phyloP scores from a whole-genome alignment of 2,888 invertebrate genomes.

The Oscheius sp. region DNA sequence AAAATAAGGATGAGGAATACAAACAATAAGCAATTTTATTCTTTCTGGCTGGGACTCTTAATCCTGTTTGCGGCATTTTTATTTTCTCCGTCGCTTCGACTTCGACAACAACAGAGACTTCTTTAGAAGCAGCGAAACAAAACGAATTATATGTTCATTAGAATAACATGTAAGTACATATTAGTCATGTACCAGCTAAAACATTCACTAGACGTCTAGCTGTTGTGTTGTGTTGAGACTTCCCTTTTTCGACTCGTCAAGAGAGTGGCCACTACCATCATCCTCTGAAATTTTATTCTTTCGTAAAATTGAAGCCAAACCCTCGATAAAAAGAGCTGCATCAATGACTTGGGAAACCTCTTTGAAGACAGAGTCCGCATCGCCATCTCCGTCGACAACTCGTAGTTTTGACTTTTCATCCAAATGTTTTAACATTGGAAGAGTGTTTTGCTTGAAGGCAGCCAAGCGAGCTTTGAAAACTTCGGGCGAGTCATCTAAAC shows the following conservation, averaged over 20 bases:
- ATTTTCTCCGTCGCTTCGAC: too few relatives aligned
- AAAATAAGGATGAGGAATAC: too few relatives aligned
- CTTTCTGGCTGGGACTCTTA: too few relatives aligned
- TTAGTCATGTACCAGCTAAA: too few relatives aligned
- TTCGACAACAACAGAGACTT: too few relatives aligned
- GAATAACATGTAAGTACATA: too few relatives aligned
- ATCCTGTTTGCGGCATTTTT: too few relatives aligned
- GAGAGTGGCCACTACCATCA: slow-evolving; percentile 45
- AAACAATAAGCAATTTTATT: too few relatives aligned
- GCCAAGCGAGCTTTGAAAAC: slow-evolving; percentile 85
- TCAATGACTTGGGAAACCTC: slow-evolving; percentile 64
- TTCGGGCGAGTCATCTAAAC: slow-evolving; percentile 83
- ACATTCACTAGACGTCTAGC: neutral
- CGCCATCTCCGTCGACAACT: slow-evolving; percentile 75
- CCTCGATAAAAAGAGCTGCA: slow-evolving; percentile 63
- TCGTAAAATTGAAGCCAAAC: too few relatives aligned
- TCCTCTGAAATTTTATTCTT: slow-evolving; percentile 32
- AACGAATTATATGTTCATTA: too few relatives aligned
- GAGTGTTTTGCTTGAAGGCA: slow-evolving; percentile 84
- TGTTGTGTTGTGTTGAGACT: slow-evolving; percentile 9
- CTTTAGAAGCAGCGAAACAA: too few relatives aligned
- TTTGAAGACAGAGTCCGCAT: slow-evolving; percentile 63
- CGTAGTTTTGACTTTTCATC: slow-evolving; percentile 84
- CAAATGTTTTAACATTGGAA: slow-evolving; percentile 86
- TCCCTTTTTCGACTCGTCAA: slow-evolving; percentile 41